phyloP scores from a whole-genome alignment of 1,140 invertebrate species.

The Patella vulgata region DNA sequence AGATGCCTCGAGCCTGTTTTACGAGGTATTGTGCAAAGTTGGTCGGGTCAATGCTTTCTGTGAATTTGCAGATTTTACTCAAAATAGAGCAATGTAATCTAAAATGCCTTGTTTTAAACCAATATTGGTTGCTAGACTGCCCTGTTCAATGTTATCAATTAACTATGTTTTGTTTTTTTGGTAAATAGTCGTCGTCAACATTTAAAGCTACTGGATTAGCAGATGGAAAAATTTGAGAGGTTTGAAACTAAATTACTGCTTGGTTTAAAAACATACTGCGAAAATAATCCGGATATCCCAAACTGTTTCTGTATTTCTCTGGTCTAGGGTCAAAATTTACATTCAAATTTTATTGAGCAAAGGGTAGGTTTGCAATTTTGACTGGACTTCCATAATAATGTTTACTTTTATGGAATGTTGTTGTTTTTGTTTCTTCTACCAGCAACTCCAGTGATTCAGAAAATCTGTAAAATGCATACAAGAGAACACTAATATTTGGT shows the following conservation, averaged over 20 bases:
- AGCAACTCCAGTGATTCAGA: no score
- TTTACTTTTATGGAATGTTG: constrained; percentile 28
- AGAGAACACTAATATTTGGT: constrained; percentile 24
- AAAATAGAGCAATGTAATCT: no score
- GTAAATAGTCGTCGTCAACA: constrained; percentile 26
- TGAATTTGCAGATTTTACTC: no score
- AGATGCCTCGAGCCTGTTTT: no score
- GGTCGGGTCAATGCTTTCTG: no score
- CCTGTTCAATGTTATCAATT: no score
- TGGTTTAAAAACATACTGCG: constrained; percentile 19
- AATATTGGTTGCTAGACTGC: no score
- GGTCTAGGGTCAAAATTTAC: constrained; percentile 30
- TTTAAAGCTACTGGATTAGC: constrained; percentile 20
- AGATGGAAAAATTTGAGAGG: constrained; percentile 27
- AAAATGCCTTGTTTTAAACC: no score
- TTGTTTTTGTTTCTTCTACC: constrained; percentile 24
- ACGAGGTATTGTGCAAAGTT: no score
- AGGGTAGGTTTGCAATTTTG: constrained; percentile 12
- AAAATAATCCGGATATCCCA: constrained; percentile 15
- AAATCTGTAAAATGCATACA: no score
- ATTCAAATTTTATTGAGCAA: constrained; percentile 11
- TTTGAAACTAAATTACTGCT: constrained; percentile 12
- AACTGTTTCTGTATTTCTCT: constrained; percentile 9
- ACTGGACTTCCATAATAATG: constrained; percentile 23
- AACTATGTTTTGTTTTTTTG: no score